phyloP scores from a whole-genome alignment of 2,888 invertebrate species.

The Morinoia aosen region DNA sequence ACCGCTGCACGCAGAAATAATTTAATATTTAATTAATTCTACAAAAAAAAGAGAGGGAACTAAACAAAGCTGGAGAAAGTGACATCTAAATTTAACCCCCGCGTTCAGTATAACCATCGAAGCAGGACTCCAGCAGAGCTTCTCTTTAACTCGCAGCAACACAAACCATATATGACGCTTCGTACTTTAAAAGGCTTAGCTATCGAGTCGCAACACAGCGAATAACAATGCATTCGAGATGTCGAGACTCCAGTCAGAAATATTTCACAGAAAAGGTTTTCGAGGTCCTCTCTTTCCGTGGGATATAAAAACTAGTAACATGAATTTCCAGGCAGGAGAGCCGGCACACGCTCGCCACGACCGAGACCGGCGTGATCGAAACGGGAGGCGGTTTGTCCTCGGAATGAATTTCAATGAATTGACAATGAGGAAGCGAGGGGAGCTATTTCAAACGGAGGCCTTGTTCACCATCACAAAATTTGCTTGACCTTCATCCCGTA shows the following conservation, averaged over 20 bases:
- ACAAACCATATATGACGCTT: neutral
- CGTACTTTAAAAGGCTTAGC: neutral
- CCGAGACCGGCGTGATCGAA: neutral
- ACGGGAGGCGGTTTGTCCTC: neutral
- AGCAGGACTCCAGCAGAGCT: too few species aligned
- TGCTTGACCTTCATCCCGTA: neutral
- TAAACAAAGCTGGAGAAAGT: too few species aligned
- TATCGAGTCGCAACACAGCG: neutral
- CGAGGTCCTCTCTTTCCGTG: neutral
- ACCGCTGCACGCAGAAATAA: too few species aligned
- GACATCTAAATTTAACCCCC: too few species aligned
- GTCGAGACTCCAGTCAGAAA: neutral
- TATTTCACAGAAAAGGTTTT: neutral
- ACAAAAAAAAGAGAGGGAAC: too few species aligned
- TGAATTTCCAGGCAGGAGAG: neutral
- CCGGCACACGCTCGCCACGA: neutral
- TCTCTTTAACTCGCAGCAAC: neutral
- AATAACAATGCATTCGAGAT: neutral
- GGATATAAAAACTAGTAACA: neutral
- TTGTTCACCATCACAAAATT: neutral
- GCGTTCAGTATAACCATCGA: too few species aligned
- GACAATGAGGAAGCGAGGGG: conserved; percentile 10
- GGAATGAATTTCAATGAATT: conserved; percentile 28
- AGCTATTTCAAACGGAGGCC: neutral
- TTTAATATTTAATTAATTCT: too few species aligned